phyloP scores from a whole-genome alignment of 2,113 vertebrate species.

The Paedocypris sp. region DNA sequence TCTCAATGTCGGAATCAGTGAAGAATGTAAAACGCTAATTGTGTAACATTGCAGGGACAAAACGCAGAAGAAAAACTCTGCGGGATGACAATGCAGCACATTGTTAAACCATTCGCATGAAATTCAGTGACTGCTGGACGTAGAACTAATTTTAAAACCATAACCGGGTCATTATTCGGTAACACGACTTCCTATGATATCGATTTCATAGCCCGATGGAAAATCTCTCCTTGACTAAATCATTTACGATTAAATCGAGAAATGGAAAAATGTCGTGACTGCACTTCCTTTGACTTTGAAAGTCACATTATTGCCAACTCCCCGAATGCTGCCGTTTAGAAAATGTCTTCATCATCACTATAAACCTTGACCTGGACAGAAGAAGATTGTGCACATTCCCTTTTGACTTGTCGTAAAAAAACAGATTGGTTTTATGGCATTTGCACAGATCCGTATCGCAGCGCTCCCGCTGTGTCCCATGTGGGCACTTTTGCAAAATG shows the following conservation, averaged over 20 bases:
- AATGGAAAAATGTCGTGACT: conserved; percentile 10
- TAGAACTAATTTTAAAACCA: background rate
- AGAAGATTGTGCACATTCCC: background rate
- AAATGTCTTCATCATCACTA: conserved; percentile 10
- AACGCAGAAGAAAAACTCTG: too few species aligned
- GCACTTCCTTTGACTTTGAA: background rate
- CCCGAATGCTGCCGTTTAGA: conserved; percentile 1
- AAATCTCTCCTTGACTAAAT: background rate
- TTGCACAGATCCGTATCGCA: conserved; percentile 8
- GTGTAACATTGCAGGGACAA: too few species aligned
- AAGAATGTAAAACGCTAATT: background rate
- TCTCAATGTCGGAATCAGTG: too few species aligned
- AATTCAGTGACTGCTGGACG: background rate
- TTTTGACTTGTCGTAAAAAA: conserved; percentile 8
- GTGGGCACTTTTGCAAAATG: background rate
- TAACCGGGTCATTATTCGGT: background rate
- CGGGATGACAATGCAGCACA: too few species aligned
- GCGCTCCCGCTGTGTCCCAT: conserved; percentile 1
- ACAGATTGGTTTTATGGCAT: background rate
- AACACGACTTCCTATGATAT: background rate
- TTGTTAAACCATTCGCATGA: background rate
- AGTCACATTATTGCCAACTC: background rate
- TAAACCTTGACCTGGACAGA: conserved; percentile 18
- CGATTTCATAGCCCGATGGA: conserved; percentile 2
- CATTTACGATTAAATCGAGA: background rate